Conservation (phyloP, 2,113 vertebrate species). For the Platichthys flesus region DNA sequence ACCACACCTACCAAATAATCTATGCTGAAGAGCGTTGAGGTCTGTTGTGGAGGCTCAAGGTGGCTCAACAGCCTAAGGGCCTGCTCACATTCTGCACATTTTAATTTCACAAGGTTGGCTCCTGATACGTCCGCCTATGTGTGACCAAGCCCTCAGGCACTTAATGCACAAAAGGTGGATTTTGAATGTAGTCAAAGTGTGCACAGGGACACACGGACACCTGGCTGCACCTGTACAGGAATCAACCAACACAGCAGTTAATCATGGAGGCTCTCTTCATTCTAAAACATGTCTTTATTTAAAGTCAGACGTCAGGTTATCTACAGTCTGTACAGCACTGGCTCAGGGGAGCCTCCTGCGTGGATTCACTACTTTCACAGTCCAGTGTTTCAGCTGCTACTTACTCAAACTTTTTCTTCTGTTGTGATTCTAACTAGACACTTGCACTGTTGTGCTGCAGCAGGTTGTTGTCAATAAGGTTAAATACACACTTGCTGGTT, state of each 20-base stretch:
- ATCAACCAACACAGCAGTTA: background rate
- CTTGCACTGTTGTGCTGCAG: constrained; percentile 8
- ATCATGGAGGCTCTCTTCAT: constrained; percentile 26
- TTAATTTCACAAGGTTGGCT: too few relatives aligned
- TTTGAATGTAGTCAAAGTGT: background rate
- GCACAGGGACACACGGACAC: background rate
- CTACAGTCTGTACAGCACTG: constrained; percentile 70
- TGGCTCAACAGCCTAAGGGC: too few relatives aligned
- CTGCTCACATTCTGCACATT: too few relatives aligned
- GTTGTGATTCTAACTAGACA: background rate
- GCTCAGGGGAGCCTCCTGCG: constrained; percentile 30
- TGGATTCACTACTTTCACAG: constrained; percentile 49
- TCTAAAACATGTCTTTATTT: constrained; percentile 83
- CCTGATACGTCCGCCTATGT: too few relatives aligned
- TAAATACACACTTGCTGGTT: constrained; percentile 6
- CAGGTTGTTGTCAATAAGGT: background rate
- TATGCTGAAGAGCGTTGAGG: too few relatives aligned
- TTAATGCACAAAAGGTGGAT: too few relatives aligned
- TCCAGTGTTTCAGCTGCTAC: constrained; percentile 50
- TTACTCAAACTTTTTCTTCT: background rate
- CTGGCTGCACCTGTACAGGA: background rate
- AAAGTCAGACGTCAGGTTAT: constrained; percentile 69
- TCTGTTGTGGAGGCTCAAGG: too few relatives aligned
- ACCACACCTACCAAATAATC: too few relatives aligned
- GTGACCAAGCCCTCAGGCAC: too few relatives aligned